Base-by-base conservation (phyloP, 2,797 vertebrate species). In the Cirrhinus mrigala region DNA sequence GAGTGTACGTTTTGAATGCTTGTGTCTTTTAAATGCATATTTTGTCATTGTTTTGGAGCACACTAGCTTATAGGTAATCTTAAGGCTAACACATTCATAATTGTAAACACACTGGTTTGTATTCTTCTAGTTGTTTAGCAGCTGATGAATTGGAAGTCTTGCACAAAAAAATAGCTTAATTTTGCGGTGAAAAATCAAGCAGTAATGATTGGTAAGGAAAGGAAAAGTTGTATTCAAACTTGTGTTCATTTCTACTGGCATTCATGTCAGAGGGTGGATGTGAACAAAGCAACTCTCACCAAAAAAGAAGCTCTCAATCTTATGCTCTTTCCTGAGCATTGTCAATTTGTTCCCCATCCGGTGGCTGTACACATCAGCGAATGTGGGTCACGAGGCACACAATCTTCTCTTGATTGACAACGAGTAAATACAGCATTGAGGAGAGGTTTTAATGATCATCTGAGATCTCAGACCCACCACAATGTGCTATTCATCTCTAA, bases 401-500 rank as follows among this genome's bases (percentile, higher is more conserved):
- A 94, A 94, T 94, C 92, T 94, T 93, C 92, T 94, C 93, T 90
- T 95, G 94, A 94, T 95, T 93, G 95, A 93, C 92, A 94, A 89
- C 92, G 92, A 93, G 92, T 94, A 95, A 95, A 95, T 94, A 94
- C 92, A 91, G 92, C 93, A 92, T 87, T 90, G 90, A 93, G 89
- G 91, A 93, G 90, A 93, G 91, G 92, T 94, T 94, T 94, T 95
- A 95, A 95, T 95, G 95, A 96, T 93, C 93, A 92, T 79, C 78
- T 50, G 79, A 81, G 86, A 85, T 79, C 88, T 86, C 93, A 91
- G 94, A 92, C 92, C 89, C 93, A 92, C 93, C 92, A 96, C 95
- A 96, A 95, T 93, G 93, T 91, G 91, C 92, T 91, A 94, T 96
- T 96, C 93, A 95, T 94, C 93, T 94, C 92, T 95, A 95, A 95